phyloP scores from a whole-genome alignment of 2,113 vertebrate species.

The Cathartes aura region DNA sequence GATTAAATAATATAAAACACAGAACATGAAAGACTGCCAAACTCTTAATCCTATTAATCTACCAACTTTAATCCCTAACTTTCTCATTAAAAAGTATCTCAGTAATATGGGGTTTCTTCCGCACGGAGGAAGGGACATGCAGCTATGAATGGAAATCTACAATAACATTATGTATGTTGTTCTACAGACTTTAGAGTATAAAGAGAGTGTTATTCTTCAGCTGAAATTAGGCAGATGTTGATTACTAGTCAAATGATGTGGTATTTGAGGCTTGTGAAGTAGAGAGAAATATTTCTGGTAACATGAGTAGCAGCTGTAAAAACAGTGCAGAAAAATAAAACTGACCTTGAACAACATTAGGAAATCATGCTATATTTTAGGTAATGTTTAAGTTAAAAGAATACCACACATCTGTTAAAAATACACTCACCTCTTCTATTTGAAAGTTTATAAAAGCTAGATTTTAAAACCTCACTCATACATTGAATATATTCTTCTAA shows the following conservation, averaged over 20 bases:
- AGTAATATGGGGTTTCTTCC: background rate
- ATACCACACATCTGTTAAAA: background rate
- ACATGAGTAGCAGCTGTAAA: slow-evolving; percentile 60
- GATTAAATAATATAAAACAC: background rate
- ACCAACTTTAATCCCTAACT: background rate
- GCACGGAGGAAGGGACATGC: background rate
- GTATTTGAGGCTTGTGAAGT: slow-evolving; percentile 45
- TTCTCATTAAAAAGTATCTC: slow-evolving; percentile 20
- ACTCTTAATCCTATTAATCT: slow-evolving; percentile 50
- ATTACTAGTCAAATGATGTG: slow-evolving; percentile 45
- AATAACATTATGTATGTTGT: slow-evolving; percentile 14
- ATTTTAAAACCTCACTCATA: background rate
- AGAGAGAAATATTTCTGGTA: slow-evolving; percentile 46
- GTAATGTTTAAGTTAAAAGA: slow-evolving; percentile 1
- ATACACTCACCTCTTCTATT: background rate
- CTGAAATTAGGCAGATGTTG: slow-evolving; percentile 59
- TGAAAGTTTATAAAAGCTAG: background rate
- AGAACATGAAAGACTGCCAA: background rate
- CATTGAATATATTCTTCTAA: background rate
- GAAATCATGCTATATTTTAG: background rate
- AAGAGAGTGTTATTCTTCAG: slow-evolving; percentile 47
- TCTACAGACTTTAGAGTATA: background rate
- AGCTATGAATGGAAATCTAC: slow-evolving; percentile 6
- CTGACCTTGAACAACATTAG: slow-evolving; percentile 11
- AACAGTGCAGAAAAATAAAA: slow-evolving; percentile 34